These are phyloP conservation scores for Pygocentrus nattereri DNA, from an alignment of 2,797 vertebrate species.

Conservation along the genomic window DNA sequence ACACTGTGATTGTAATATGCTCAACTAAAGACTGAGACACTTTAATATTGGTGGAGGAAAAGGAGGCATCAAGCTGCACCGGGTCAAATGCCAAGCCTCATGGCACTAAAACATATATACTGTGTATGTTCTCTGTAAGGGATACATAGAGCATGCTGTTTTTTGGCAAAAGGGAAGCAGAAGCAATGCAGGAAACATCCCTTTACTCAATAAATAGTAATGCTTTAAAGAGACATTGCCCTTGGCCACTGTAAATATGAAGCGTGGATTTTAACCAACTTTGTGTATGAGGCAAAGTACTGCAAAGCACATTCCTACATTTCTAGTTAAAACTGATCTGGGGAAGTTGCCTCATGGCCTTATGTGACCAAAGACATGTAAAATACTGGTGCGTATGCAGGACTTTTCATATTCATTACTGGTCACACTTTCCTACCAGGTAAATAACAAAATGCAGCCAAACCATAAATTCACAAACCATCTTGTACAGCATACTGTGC, in stretches of 20 bases:
- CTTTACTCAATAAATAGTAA: constrained; percentile 10
- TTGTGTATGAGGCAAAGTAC: not conserved
- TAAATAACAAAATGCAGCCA: constrained; percentile 1
- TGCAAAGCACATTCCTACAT: not conserved
- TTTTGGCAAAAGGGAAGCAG: constrained; percentile 58
- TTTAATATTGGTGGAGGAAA: not conserved
- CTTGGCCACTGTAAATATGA: not conserved
- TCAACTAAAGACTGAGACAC: constrained; percentile 15
- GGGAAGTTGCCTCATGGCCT: constrained; percentile 23
- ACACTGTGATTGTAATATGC: constrained; percentile 38
- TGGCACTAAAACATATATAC: constrained; percentile 44
- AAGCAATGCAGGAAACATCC: constrained; percentile 24
- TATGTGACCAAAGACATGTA: constrained; percentile 33
- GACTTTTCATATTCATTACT: not conserved
- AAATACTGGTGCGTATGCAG: constrained; percentile 45
- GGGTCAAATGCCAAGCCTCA: not conserved
- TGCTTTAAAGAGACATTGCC: not conserved
- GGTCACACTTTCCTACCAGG: not conserved
- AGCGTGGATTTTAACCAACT: constrained; percentile 1
- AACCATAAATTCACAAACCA: constrained; percentile 40
- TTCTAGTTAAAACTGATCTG: constrained; percentile 1
- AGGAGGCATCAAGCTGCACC: not conserved
- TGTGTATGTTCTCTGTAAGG: constrained; percentile 8
- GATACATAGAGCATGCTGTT: constrained; percentile 48
- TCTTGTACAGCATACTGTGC: not conserved